Evolutionary conservation across 2,888 invertebrate species (phyloP), one percentile per base, ranked within the genome.

Genomic region (Horisme vitalbata): DNA sequence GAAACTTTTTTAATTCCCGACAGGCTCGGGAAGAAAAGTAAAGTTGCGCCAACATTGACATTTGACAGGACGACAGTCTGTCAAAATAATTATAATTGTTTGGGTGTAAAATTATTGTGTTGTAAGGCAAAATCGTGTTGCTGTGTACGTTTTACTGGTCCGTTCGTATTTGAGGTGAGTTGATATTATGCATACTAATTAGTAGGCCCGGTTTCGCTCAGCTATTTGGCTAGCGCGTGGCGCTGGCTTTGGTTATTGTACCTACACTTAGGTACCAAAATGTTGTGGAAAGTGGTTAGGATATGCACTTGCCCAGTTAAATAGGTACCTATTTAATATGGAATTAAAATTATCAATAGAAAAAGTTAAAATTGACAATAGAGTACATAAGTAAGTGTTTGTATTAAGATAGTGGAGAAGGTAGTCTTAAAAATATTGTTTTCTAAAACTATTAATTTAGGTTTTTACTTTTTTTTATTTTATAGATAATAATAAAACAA

Each of bases 11-110:
- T 6, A 45, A 51, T 41, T 48, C 43, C 33, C 34, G 36, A 12
- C 23, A 4, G 18, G 18, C 18, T 6, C 5, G 6, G 33, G 36
- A 38, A 36, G 38, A 47, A 38, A 34, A 24, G 23, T 44, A 46
- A 49, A 49, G 45, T 51, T 36, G 54, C 57, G 57, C 52, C 54
- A 54, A 52, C 45, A 33, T 34, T 48, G 48, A 52, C 44, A 55
- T 45, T 33, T 47, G 54, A 50, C 55, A 57, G 32, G 21, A 28
- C 24, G 31, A 21, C 18, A 1, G 7, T 7, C 23, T n/a, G 8
- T 38, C 39, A 20, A 50, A 50, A 36, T 41, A 5, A 18, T 6
- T 6, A 4, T 18, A 18, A 6, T 18, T 18, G 18, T 18, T 18
- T 4, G 4, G 18, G 18, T 18, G 18, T 2, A 23, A 23, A 12